Evolutionary conservation across 1,140 invertebrate species (phyloP), one percentile per base, ranked within the genome.

Genomic region (Drosophila cardini): DNA sequence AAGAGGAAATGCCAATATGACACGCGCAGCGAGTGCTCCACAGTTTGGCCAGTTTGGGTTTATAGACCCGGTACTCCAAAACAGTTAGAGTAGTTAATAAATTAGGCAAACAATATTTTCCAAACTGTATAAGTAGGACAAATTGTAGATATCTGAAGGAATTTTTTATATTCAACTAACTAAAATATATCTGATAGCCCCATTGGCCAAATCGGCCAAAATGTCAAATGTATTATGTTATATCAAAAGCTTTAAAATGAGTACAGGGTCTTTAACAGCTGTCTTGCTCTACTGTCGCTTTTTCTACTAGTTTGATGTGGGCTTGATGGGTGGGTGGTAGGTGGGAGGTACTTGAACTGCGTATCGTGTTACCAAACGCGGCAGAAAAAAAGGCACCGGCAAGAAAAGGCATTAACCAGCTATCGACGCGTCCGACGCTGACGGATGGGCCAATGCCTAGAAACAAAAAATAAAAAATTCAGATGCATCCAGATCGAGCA

Each of bases 1-100:
- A 84, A 89, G 63, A 89, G 84, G 84, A 89, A 89, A 89, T 86
- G 84, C 84, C 84, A 87, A 87, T 87, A 80, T 89, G 84, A 89
- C 84, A 89, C 80, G 84, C 84, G 78, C 83, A 73, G 77, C 74
- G 70, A 72, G 70, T 26, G 45, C 61, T 30, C 55, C 48, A 32
- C 36, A 53, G 61, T 63, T 26, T 63, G 48, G 61, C 48, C 48
- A 63, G 48, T 50, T 40, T 32, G 43, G 7, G 6, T 26, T 30
- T 50, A 15, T 32, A 62, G 60, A 26, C 21, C 21, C 21, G 4
- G 21, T 26, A 26, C 4, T 4, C 21, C 4, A 26, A 26, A 4
- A 5, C 0, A 26, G 21, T 2, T 4, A 5, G 3, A 26, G 21
- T 26, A 2, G n/a, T n/a, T n/a, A n/a, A n/a, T n/a, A n/a, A n/a